phyloP scores from a whole-genome alignment of 2,888 invertebrate genomes.

The Synanthedon vespiformis region DNA sequence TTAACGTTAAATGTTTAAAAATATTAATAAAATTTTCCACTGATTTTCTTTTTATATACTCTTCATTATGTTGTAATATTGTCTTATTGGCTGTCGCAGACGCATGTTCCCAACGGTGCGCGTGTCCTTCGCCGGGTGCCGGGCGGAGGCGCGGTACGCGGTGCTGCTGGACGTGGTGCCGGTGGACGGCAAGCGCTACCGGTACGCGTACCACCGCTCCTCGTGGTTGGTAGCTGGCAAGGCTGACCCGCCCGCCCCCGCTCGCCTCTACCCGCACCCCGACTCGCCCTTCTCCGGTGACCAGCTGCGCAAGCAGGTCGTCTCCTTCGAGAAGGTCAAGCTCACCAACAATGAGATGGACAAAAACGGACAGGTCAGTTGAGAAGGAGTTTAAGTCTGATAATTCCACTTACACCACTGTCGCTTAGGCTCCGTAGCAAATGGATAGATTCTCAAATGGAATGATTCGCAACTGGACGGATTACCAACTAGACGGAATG shows the following conservation, averaged over 20 bases:
- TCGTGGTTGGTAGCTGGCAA: constrained; percentile 99
- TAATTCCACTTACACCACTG: neutral
- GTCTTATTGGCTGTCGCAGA: constrained; percentile 58
- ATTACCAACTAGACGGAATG: too few relatives aligned
- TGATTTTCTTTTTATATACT: too few relatives aligned
- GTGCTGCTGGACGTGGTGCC: constrained; percentile 97
- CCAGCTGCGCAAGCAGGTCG: constrained; percentile 94
- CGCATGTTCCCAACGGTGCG: constrained; percentile 98
- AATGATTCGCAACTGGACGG: too few relatives aligned
- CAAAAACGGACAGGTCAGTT: constrained; percentile 90
- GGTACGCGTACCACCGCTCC: constrained; percentile 98
- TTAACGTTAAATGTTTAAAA: too few relatives aligned
- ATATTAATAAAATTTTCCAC: too few relatives aligned
- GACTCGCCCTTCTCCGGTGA: constrained; percentile 97
- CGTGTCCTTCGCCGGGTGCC: constrained; percentile 89
- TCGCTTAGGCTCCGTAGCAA: neutral
- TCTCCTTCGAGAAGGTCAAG: constrained; percentile 98
- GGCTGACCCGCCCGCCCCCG: constrained; percentile 96
- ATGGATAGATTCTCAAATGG: neutral
- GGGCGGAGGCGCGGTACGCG: constrained; percentile 87
- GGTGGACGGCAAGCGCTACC: constrained; percentile 95
- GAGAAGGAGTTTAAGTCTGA: neutral
- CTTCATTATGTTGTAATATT: too few relatives aligned
- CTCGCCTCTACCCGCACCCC: constrained; percentile 94
- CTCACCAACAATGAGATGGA: constrained; percentile 99